A percentile compares a stretch with the other conserved stretches of the same genome.
Conservation (phyloP, 2,113 vertebrate species). For the Salminus brasiliensis region DNA sequence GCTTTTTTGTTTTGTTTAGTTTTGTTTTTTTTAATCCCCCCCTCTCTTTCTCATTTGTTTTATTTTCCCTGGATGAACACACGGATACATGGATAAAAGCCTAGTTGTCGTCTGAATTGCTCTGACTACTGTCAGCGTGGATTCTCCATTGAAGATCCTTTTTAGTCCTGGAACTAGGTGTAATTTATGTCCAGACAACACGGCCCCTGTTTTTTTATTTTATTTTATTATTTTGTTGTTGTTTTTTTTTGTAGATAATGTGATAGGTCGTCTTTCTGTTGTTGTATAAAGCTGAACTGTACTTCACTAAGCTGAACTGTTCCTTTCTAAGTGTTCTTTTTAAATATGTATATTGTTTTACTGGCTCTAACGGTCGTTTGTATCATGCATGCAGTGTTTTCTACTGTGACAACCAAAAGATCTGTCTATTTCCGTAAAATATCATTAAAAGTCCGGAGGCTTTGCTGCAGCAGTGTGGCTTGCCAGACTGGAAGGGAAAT, state of each 20-base stretch:
- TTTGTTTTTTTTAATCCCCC: background rate
- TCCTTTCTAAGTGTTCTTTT: conserved; percentile 34
- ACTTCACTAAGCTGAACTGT: conserved; percentile 9
- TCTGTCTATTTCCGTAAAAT: conserved; percentile 11
- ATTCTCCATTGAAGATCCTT: conserved; percentile 17
- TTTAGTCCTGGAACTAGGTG: background rate
- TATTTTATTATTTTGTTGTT: background rate
- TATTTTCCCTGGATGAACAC: too few species aligned
- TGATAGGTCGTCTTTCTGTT: background rate
- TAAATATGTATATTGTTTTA: conserved; percentile 40
- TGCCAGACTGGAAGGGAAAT: background rate
- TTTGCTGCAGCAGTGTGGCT: background rate
- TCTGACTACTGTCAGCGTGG: background rate
- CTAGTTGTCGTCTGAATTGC: background rate
- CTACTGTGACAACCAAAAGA: conserved; percentile 52
- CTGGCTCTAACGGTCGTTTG: conserved; percentile 24
- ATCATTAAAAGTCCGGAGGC: conserved; percentile 13
- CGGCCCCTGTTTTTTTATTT: background rate
- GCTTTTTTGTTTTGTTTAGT: background rate
- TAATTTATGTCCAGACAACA: background rate
- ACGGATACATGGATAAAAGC: background rate
- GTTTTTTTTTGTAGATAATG: conserved; percentile 23
- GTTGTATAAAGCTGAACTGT: conserved; percentile 27
- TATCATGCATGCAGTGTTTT: conserved; percentile 53
- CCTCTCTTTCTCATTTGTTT: too few species aligned